Evolutionary conservation across 1,140 invertebrate genomes (phyloP).

Genomic region (Listronotus bonariensis): DNA sequence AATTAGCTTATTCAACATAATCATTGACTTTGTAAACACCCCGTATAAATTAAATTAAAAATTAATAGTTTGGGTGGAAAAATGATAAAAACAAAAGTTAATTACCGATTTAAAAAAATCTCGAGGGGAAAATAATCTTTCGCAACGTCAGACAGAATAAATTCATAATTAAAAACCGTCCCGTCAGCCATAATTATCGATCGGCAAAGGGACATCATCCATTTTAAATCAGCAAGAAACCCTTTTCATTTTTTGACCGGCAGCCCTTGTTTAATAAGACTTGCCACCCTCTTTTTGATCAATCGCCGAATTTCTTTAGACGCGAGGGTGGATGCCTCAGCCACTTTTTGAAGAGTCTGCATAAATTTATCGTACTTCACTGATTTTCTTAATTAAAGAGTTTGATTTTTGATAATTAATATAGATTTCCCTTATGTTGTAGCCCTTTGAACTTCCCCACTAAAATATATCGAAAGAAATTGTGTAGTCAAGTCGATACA

Average conservation of each 20-base stretch:
- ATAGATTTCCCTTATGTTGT: slow-evolving; percentile 12
- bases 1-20: too few species aligned
- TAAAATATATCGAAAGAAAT: too few species aligned
- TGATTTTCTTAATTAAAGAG: slow-evolving; percentile 33
- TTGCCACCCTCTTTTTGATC: slow-evolving; percentile 33
- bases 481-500: too few species aligned
- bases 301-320: slow-evolving; percentile 30
- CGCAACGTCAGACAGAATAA: background rate
- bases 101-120: too few species aligned
- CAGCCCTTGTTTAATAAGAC: slow-evolving; percentile 33
- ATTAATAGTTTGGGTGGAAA: too few species aligned
- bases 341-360: slow-evolving; percentile 24
- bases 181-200: slow-evolving; percentile 33
- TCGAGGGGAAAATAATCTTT: too few species aligned
- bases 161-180: slow-evolving; percentile 24
- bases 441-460: background rate
- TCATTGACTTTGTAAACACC: too few species aligned
- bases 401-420: slow-evolving; percentile 34
- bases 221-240: slow-evolving; percentile 34
- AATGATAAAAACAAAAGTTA: too few species aligned
- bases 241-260: slow-evolving; percentile 30
- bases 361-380: slow-evolving; percentile 23
- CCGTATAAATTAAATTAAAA: too few species aligned
- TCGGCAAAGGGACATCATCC: slow-evolving; percentile 32
- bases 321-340: slow-evolving; percentile 1